phyloP scores from a whole-genome alignment of 2,797 vertebrate genomes.

The Paramormyrops hopkinsi region DNA sequence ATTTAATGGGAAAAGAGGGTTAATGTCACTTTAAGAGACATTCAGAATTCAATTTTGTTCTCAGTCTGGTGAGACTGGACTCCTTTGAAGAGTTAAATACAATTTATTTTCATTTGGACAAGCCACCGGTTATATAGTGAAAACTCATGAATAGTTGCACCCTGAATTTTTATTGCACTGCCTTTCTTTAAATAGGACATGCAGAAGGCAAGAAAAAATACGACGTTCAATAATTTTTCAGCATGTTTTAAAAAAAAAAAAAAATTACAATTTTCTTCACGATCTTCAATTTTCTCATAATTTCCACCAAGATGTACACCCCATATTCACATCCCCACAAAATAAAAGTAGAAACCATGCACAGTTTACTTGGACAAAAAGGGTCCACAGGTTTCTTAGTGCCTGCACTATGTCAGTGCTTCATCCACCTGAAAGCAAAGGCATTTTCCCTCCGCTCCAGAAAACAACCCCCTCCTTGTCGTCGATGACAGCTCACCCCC shows the following conservation, averaged over 20 bases:
- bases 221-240: not conserved
- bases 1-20: not conserved
- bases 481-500: slow-evolving; percentile 46
- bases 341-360: not conserved
- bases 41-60: not conserved
- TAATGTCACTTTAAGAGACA: not conserved
- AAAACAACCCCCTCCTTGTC: slow-evolving; percentile 27
- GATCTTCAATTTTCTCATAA: not conserved
- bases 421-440: slow-evolving; percentile 22
- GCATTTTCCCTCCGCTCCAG: slow-evolving; percentile 5
- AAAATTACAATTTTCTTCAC: not conserved
- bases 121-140: not conserved
- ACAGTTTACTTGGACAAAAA: not conserved
- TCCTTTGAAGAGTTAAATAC: not conserved
- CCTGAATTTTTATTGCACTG: not conserved
- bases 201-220: not conserved
- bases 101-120: not conserved
- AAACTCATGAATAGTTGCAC: not conserved
- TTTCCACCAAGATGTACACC: not conserved
- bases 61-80: not conserved
- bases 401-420: not conserved
- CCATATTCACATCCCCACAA: not conserved
- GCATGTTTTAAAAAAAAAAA: not conserved
- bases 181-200: not conserved
- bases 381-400: not conserved